Conservation (phyloP, 2,113 vertebrate species). For the Emydocephalus ijimae region DNA sequence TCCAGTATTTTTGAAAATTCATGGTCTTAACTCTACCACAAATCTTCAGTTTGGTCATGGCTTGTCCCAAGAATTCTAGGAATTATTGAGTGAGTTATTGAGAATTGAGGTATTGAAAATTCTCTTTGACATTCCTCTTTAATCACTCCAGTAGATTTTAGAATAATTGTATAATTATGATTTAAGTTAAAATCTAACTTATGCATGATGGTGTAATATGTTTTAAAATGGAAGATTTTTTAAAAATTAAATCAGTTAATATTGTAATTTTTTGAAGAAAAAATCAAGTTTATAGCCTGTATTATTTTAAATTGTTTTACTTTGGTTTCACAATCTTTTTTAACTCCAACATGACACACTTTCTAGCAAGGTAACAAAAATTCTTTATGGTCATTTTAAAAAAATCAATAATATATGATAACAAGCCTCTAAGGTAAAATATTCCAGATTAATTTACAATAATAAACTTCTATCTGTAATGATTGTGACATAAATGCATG, state of each 20-base stretch:
- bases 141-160: not conserved
- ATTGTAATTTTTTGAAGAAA: not conserved
- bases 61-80: not conserved
- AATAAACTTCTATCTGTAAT: not conserved
- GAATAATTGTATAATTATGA: not conserved
- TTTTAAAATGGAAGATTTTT: not conserved
- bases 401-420: not conserved
- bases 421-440: not conserved
- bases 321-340: not conserved
- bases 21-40: not conserved
- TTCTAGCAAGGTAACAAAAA: not conserved
- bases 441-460: not conserved
- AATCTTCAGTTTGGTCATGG: not conserved
- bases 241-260: not conserved
- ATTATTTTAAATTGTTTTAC: not conserved
- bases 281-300: not conserved
- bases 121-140: not conserved
- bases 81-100: not conserved
- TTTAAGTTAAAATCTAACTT: not conserved
- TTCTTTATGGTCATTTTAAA: not conserved
- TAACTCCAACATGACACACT: not conserved
- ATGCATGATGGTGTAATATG: not conserved
- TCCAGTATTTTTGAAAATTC: not conserved
- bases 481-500: not conserved
- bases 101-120: not conserved